Conservation (phyloP, 2,113 vertebrate genomes). For the Odocoileus virginianus region DNA sequence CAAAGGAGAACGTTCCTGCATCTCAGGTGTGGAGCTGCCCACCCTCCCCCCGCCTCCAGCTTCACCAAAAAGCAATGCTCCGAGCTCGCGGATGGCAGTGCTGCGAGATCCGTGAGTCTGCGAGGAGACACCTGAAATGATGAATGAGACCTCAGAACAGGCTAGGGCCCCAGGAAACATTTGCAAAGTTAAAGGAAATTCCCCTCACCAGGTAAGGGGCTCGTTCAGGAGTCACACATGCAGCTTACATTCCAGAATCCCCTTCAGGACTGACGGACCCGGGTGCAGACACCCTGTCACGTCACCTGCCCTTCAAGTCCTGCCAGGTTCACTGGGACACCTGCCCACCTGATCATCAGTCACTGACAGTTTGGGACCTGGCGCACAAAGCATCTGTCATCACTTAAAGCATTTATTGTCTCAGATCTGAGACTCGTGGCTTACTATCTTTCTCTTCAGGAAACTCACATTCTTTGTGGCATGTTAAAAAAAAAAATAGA, state of each 20-base stretch:
- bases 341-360: fast-evolving
- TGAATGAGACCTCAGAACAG: not conserved
- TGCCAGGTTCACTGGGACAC: fast-evolving
- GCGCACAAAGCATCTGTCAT: not conserved
- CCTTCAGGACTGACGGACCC: fast-evolving
- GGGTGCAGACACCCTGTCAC: fast-evolving
- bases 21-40: fast-evolving
- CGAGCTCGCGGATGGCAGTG: fast-evolving
- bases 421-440: not conserved
- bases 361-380: not conserved
- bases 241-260: fast-evolving
- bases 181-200: not conserved
- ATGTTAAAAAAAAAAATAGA: not conserved
- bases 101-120: fast-evolving
- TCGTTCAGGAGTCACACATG: fast-evolving
- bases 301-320: fast-evolving
- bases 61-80: fast-evolving
- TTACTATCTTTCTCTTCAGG: not conserved
- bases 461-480: not conserved
- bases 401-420: not conserved
- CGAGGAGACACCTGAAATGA: not conserved
- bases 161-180: fast-evolving
- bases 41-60: too few species aligned
- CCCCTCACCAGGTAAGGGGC: fast-evolving
- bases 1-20: not conserved